Evolutionary conservation across 2,888 invertebrate species (phyloP), one percentile per base, ranked within the genome.

Genomic region (Isoperla grammatica): DNA sequence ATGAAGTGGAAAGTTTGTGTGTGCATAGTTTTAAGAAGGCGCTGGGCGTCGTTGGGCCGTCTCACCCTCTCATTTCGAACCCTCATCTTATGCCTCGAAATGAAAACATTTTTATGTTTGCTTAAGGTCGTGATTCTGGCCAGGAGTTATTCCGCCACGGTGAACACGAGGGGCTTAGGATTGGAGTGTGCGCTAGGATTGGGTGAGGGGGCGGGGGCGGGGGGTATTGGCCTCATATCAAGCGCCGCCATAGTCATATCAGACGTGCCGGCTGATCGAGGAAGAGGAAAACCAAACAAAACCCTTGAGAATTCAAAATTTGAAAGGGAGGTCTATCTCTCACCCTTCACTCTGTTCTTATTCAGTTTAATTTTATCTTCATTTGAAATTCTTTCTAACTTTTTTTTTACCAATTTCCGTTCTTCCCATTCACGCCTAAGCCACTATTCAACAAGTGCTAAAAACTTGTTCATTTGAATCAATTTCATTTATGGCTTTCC

Each of bases 1-100:
- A 61, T 57, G 57, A 61, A 57, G 57, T 56, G 57, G 56, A 56
- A 61, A 57, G 53, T 61, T 61, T 56, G 23, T 50, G 23, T 50
- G 56, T 57, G 54, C 43, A 46, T 45, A 54, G 43, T 61, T 43
- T 35, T 60, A 54, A 54, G 54, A 53, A 40, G 45, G 53, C 22
- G 53, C 50, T 17, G 46, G 48, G 35, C 29, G 23, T 20, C 42
- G 59, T 29, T 29, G 60, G 49, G 29, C n/a, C 45, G 23, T 17
- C 46, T 43, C 9, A 19, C 56, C 23, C 49, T 37, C 50, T 40
- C 50, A 61, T 57, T 53, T 61, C 57, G 39, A 57, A 57, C 50
- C 57, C 57, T 54, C 61, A 57, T 61, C 49, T 61, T 50, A 46
- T 50, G 53, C 50, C 49, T 20, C 45, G 42, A 56, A 50, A 60